A percentile compares a stretch with the other conserved stretches of the same genome.
Evolutionary conservation across 2,797 vertebrate genomes (phyloP).

Genomic region (Coregonus sp.): DNA sequence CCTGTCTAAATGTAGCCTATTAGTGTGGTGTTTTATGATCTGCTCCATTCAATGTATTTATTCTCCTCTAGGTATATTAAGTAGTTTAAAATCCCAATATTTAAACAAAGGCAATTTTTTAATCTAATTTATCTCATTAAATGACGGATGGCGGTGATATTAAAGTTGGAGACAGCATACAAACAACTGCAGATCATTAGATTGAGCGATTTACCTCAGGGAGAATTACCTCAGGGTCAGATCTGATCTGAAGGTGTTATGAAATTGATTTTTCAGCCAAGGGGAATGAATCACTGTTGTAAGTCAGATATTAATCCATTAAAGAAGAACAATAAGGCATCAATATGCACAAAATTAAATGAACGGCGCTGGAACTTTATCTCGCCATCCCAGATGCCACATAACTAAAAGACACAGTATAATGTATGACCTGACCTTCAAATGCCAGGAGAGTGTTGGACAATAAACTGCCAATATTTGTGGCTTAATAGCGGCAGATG

Average conservation of each 20-base stretch:
- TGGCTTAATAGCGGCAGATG: conserved; percentile 95
- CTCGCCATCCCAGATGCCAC: conserved; percentile 93
- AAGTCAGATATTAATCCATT: conserved; percentile 80
- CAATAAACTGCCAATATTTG: conserved; percentile 99
- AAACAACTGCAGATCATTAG: conserved; percentile 69
- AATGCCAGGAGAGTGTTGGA: conserved; percentile 96
- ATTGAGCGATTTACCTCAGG: conserved; percentile 59
- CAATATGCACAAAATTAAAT: conserved; percentile 83
- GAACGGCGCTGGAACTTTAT: conserved; percentile 91
- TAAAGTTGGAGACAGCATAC: conserved; percentile 59
- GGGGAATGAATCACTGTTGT: conserved; percentile 71
- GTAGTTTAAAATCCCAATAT: conserved; percentile 3
- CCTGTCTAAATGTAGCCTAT: conserved; percentile 44
- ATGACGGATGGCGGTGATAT: conserved; percentile 49
- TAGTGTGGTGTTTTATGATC: conserved; percentile 31
- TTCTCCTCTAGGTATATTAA: conserved; percentile 44
- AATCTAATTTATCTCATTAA: conserved; percentile 44
- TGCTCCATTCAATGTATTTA: conserved; percentile 31
- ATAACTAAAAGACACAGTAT: conserved; percentile 98
- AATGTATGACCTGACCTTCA: conserved; percentile 99
- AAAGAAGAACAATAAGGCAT: conserved; percentile 83
- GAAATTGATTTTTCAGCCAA: conserved; percentile 77
- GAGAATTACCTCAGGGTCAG: conserved; percentile 66
- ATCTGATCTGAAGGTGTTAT: conserved; percentile 72
- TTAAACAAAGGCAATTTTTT: conserved; percentile 55